These are phyloP conservation scores for Calliscelio sp. DNA, from an alignment of 2,888 invertebrate genomes.

Conservation along the genomic window DNA sequence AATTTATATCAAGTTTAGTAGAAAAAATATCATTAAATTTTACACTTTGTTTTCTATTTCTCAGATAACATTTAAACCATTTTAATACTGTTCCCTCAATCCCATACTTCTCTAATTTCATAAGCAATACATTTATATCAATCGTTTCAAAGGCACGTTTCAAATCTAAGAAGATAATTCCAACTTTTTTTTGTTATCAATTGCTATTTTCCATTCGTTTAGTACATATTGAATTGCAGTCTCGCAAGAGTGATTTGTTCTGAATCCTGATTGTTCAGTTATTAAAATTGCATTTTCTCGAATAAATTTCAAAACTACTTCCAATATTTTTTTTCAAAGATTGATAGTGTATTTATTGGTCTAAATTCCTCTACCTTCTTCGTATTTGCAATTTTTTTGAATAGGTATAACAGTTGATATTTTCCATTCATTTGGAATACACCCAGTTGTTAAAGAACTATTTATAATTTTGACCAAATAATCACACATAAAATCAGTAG, in stretches of 20 bases:
- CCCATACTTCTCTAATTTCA: background rate
- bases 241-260: background rate
- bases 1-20: background rate
- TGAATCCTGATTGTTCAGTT: constrained; percentile 12
- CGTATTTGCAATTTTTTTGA: background rate
- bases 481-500: background rate
- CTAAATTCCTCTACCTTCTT: background rate
- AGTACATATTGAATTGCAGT: background rate
- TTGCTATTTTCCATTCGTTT: background rate
- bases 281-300: too few relatives aligned
- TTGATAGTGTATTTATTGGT: background rate
- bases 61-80: constrained; percentile 14
- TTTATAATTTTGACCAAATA: too few relatives aligned
- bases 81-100: background rate
- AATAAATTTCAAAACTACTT: too few relatives aligned
- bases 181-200: background rate
- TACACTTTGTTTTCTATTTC: background rate
- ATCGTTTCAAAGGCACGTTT: background rate
- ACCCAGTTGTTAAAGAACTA: too few relatives aligned
- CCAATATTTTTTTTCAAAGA: background rate
- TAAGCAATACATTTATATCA: background rate
- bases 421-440: too few relatives aligned
- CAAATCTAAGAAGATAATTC: background rate
- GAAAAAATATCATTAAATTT: background rate
- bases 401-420: background rate